Evolutionary conservation across 2,797 vertebrate species (phyloP), one percentile per base, ranked within the genome.

Genomic region (Helarctos malayanus): DNA sequence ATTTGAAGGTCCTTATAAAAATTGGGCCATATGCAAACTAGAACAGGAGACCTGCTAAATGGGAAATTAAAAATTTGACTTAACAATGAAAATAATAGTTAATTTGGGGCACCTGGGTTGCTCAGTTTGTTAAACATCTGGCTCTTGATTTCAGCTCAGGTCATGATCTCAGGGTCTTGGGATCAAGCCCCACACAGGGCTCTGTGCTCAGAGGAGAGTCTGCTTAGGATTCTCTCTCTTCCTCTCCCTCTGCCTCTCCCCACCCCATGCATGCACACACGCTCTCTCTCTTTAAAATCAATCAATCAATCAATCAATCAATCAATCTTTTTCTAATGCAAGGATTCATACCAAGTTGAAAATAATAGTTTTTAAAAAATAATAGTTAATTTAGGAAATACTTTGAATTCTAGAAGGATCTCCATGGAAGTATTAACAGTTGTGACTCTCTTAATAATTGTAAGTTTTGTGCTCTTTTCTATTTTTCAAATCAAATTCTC

Each of bases 331-430:
- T 38, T 38, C 35, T 38, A 38, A 38, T 38, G 35, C 35, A 38
- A 38, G 35, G 35, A 38, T 38, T 38, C 35, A 38, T 38, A 38
- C 35, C 35, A 38, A 38, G 35, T 38, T 38, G 35, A 38, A 38
- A 38, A 38, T 38, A 38, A 38, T 38, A 38, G 35, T 35, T 35
- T 65, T 68, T 2, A 0, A 68, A 65, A 68, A 35, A 80, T 47
- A 76, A n/a, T 80, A 38, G 23, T 76, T 63, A 92, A 93, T 88
- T 83, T 54, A 86, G 13, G 15, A 95, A 96, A 52, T 41, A 35
- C 41, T 93, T 94, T 90, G 38, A 96, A 78, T 93, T 96, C 23
- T 82, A 25, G n/a, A 81, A 94, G 41, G 41, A 69, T 86, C 25
- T 89, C 11, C 81, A 52, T 69, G 47, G 95, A 96, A 90, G 68